phyloP scores from a whole-genome alignment of 2,797 vertebrate genomes.

The Helarctos malayanus region DNA sequence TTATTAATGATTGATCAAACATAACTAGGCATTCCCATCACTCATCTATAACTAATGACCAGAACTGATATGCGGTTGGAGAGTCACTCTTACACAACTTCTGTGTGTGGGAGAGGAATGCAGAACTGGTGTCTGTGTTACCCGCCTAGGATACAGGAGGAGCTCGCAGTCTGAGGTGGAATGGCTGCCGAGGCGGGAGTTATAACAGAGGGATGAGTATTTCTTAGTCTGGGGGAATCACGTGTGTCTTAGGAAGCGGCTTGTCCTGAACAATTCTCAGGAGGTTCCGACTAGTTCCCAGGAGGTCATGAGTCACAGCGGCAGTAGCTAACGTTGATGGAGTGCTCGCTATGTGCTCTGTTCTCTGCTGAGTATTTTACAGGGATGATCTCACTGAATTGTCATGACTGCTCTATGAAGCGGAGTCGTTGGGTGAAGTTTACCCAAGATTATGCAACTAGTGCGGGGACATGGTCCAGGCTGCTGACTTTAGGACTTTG shows the following conservation, averaged over 20 bases:
- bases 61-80: background rate
- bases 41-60: background rate
- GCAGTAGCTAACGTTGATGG: background rate
- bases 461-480: background rate
- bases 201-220: background rate
- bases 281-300: too few relatives aligned
- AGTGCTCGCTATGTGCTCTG: background rate
- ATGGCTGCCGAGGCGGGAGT: background rate
- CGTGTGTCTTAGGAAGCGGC: background rate
- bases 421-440: background rate
- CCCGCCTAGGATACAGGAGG: background rate
- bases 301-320: background rate
- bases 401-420: background rate
- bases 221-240: background rate
- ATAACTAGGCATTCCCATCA: background rate
- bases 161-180: background rate
- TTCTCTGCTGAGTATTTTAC: background rate
- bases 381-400: background rate
- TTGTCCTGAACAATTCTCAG: background rate
- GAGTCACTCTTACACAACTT: background rate
- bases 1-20: background rate
- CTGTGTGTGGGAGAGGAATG: background rate
- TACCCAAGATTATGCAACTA: background rate
- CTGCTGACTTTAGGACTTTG: background rate
- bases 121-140: background rate